Evolutionary conservation across 2,797 vertebrate species (phyloP).

Genomic region (Atherinosoma microstoma): DNA sequence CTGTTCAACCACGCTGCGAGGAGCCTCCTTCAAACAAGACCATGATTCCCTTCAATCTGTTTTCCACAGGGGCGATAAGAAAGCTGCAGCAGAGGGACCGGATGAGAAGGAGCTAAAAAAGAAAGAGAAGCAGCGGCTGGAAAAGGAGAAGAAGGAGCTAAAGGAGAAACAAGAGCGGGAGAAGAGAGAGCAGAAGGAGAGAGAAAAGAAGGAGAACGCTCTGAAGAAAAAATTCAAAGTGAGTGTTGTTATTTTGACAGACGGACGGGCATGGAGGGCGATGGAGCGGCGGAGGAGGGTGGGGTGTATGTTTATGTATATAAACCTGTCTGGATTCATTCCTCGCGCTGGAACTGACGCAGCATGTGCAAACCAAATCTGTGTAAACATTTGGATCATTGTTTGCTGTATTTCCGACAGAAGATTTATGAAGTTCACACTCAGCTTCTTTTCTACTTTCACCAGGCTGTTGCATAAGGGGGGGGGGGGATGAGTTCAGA

Average conservation of each 20-base stretch:
- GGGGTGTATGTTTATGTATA: constrained; percentile 34
- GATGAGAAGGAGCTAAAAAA: constrained; percentile 84
- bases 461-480: neutral
- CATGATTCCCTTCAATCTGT: neutral
- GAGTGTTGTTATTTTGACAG: constrained; percentile 53
- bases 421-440: neutral
- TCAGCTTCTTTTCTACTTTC: neutral
- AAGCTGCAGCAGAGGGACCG: constrained; percentile 41
- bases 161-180: constrained; percentile 78
- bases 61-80: constrained; percentile 72
- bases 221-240: constrained; percentile 81
- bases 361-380: constrained; percentile 41
- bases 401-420: constrained; percentile 17
- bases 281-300: constrained; percentile 45
- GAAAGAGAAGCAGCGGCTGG: constrained; percentile 79
- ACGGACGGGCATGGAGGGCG: constrained; percentile 34
- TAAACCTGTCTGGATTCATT: constrained; percentile 81
- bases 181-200: constrained; percentile 78
- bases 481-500: neutral
- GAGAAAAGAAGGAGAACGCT: constrained; percentile 75
- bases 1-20: constrained; percentile 12
- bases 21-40: constrained; percentile 6
- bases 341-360: constrained; percentile 44
- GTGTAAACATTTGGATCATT: constrained; percentile 36
- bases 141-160: constrained; percentile 81